A percentile compares a stretch with the other conserved stretches of the same genome.
Evolutionary conservation across 1,140 invertebrate genomes (phyloP).

Genomic region (Zaprionus capensis): DNA sequence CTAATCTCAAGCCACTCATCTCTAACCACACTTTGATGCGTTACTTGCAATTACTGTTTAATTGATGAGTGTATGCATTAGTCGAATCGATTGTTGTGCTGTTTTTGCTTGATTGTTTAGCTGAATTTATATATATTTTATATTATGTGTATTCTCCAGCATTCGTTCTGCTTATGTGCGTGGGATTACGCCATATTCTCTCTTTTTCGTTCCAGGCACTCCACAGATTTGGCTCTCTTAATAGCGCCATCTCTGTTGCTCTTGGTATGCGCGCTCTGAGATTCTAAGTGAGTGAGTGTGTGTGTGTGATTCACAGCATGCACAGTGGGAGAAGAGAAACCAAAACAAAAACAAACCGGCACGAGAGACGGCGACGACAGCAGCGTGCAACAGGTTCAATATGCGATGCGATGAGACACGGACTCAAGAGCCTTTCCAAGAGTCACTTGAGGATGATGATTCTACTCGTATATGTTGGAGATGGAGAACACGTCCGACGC

Average conservation of each 20-base stretch:
- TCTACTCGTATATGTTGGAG: constrained; percentile 4
- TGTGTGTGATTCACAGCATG: constrained; percentile 32
- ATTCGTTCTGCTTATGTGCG: constrained; percentile 3
- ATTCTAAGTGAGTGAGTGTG: neutral
- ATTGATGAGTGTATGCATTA: constrained; percentile 23
- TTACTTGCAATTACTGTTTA: neutral
- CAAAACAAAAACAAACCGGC: constrained; percentile 44
- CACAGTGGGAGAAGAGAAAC: constrained; percentile 24
- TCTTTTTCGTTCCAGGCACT: neutral
- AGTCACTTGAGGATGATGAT: constrained; percentile 13
- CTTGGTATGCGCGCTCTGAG: constrained; percentile 23
- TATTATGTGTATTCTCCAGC: constrained; percentile 17
- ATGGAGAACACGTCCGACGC: constrained; percentile 62
- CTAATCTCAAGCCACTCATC: neutral
- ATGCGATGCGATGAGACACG: constrained; percentile 3
- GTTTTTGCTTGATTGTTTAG: neutral
- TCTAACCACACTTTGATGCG: neutral
- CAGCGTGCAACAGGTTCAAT: constrained; percentile 44
- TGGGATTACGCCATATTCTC: constrained; percentile 36
- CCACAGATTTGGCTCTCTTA: neutral
- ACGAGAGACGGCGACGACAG: constrained; percentile 15
- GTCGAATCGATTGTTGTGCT: neutral
- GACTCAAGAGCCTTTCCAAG: neutral
- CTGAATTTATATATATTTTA: neutral
- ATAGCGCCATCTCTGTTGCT: neutral